Conservation (phyloP, 2,888 invertebrate genomes). For the Drosophila nr. perissopoda region DNA sequence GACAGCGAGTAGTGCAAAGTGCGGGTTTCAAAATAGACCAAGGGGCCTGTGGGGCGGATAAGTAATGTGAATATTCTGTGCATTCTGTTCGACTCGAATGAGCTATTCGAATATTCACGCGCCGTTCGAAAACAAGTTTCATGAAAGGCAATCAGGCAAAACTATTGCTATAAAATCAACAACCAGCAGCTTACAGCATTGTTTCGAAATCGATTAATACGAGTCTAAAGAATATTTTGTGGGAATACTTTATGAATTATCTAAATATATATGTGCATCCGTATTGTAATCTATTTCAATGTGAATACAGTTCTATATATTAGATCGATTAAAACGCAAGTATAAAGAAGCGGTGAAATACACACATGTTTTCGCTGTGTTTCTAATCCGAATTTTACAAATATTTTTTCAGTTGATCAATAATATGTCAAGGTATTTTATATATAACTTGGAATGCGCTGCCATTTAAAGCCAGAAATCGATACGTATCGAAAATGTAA, state of each 20-base stretch:
- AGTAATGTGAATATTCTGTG: constrained; percentile 23
- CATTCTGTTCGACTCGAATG: constrained; percentile 22
- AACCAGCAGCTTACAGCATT: neutral
- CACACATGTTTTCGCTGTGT: neutral
- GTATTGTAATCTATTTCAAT: too few species aligned
- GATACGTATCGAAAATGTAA: neutral
- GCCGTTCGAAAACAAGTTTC: constrained; percentile 27
- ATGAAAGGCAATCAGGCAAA: constrained; percentile 22
- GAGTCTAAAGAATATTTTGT: neutral
- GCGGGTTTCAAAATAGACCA: neutral
- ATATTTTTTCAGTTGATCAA: neutral
- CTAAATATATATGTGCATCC: neutral
- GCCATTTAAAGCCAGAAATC: neutral
- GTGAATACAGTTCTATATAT: neutral
- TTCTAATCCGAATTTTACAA: neutral
- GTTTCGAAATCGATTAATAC: constrained; percentile 8
- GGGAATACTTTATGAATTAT: neutral
- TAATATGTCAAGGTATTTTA: neutral
- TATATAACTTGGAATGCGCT: neutral
- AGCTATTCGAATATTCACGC: constrained; percentile 6
- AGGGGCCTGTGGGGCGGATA: constrained; percentile 19
- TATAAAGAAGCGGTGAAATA: neutral
- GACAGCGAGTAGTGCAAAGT: neutral
- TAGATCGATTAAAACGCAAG: neutral
- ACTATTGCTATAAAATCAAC: constrained; percentile 3